Evolutionary conservation across 2,113 vertebrate genomes (phyloP), one percentile per base, ranked within the genome.

Genomic region (Ursus arctos): DNA sequence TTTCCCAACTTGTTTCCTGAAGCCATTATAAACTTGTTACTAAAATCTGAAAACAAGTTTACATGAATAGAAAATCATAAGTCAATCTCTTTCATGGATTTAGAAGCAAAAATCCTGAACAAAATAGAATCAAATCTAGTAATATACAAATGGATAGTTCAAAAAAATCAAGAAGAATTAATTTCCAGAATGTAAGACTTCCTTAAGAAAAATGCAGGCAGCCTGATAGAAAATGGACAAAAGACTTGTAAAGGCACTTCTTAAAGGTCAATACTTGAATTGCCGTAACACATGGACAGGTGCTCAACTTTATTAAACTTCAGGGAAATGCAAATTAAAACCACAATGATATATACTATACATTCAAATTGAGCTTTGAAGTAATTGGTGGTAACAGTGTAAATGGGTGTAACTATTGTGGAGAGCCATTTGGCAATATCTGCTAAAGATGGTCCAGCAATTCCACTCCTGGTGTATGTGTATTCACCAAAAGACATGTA

Each of bases 281-380:
- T 95, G 11, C 12, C 71, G 49, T 14, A 88, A 71, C 36, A 80
- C 49, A 26, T 6, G 4, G 26, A 71, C 89, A 92, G 33, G 33
- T 77, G 26, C 6, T 95, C 13, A 86, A 43, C 28, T 86, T 49
- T 16, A 85, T 6, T 77, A 33, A 96, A 89, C 24, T 81, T 63
- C 53, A 57, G 26, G 49, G 26, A 91, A 63, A 82, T 79, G 49
- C 24, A 96, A 95, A 80, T 86, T 79, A 89, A 95, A 96, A 49
- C 26, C 33, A 55, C 63, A 71, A 67, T 77, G 14, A 71, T 33
- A 82, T 43, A 80, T 77, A 31, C 47, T 79, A 59, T 57, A 40
- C 2, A 77, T 40, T 26, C 31, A 95, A n/a, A 83, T 63, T 26
- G 85, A 7, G 13, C 67, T 92, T 76, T n/a, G 59, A 59, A 49